Conservation (phyloP, 2,888 invertebrate genomes). For the Caenorhabditis panamensis region DNA sequence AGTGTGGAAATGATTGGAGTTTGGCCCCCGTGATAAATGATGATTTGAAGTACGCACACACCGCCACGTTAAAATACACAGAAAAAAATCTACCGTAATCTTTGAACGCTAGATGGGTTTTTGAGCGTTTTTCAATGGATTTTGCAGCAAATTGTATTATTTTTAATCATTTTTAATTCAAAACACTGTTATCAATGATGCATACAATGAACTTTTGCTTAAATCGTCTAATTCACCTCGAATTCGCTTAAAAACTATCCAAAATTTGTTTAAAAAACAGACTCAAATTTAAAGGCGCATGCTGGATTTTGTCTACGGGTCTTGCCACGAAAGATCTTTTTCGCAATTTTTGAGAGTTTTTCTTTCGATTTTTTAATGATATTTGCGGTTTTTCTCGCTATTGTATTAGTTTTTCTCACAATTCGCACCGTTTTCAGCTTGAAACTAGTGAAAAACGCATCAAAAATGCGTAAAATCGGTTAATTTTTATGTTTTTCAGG, state of each 20-base stretch:
- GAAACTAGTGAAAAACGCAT: neutral
- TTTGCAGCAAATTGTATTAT: neutral
- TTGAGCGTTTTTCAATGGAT: neutral
- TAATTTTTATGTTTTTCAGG: too few relatives aligned
- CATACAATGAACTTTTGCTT: too few relatives aligned
- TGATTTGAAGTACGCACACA: neutral
- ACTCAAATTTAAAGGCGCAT: neutral
- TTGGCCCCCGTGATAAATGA: neutral
- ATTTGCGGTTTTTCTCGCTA: too few relatives aligned
- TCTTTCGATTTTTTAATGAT: too few relatives aligned
- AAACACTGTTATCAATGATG: too few relatives aligned
- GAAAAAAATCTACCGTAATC: slow-evolving; percentile 14
- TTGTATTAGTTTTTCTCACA: too few relatives aligned
- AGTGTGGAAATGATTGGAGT: neutral
- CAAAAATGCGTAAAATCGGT: too few relatives aligned
- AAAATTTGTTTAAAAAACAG: neutral
- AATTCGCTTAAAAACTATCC: too few relatives aligned
- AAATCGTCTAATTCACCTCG: too few relatives aligned
- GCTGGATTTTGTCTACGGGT: neutral
- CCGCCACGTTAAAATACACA: slow-evolving; percentile 9
- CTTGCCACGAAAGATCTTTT: neutral
- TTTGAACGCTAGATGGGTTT: neutral
- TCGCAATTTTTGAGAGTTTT: neutral
- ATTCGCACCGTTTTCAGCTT: neutral
- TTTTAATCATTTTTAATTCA: neutral